Evolutionary conservation across 2,888 invertebrate genomes (phyloP).

Genomic region (Brassicogethes aeneus): DNA sequence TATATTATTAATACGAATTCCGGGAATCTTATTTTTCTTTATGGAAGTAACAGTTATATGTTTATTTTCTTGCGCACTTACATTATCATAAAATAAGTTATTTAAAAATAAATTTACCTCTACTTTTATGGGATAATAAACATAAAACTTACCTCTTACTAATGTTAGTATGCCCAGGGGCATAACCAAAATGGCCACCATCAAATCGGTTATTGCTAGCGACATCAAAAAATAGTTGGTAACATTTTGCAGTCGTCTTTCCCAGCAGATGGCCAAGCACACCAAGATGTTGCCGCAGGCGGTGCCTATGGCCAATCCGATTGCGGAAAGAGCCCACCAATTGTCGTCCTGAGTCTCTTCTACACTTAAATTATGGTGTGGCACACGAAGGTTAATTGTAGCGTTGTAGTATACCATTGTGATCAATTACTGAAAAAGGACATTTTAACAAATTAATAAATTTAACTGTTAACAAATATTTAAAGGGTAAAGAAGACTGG

Average conservation of each 20-base stretch:
- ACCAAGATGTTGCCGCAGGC: conserved; percentile 90
- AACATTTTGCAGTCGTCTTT: conserved; percentile 87
- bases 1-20: too few relatives aligned
- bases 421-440: background rate
- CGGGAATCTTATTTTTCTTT: too few relatives aligned
- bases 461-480: background rate
- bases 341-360: conserved; percentile 45
- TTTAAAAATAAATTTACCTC: too few relatives aligned
- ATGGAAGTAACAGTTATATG: too few relatives aligned
- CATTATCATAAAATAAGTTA: too few relatives aligned
- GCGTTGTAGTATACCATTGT: conserved; percentile 29
- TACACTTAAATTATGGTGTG: conserved; percentile 6
- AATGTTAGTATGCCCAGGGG: conserved; percentile 81
- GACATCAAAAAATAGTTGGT: conserved; percentile 97
- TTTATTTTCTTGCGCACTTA: too few relatives aligned
- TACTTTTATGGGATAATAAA: too few relatives aligned
- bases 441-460: background rate
- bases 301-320: conserved; percentile 72
- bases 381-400: conserved; percentile 33
- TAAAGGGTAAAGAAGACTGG: too few relatives aligned
- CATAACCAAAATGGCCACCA: conserved; percentile 94
- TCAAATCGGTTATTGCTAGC: conserved; percentile 86
- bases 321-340: conserved; percentile 76
- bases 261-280: conserved; percentile 86
- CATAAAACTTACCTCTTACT: conserved; percentile 71